Base-by-base conservation (phyloP, 2,113 vertebrate species). In the Echinops telfairi region DNA sequence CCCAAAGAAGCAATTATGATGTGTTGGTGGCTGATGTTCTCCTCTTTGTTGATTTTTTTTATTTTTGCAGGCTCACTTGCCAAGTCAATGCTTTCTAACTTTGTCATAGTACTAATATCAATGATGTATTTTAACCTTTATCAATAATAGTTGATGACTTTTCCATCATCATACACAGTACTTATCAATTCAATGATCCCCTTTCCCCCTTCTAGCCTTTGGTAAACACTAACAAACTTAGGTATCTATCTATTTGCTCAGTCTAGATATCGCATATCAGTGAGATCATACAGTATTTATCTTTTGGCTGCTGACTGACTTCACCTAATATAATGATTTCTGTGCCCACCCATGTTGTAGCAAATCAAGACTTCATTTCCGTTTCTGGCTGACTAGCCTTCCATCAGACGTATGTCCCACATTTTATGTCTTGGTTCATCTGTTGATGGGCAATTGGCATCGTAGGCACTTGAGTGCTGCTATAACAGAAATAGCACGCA, bases 1-100 rank as follows among this genome's bases (percentile, higher is more conserved):
- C 89, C 58, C 76, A 57, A 86, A 83, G 62, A 87, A 60, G 38
- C 38, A 36, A 83, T 95, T 88, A n/a, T 40, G 84, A 85, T 62
- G 31, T 7, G 3, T 53, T 78, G 79, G 73, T 88, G 22, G 17
- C 88, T 95, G 16, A 31, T 31, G 12, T 68, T 68, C 71, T 36
- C 29, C 20, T 73, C n/a, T n/a, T n/a, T n/a, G 11, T 31, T n/a
- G 3, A 73, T 36, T 71, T 2, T 71, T 33, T 15, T 33, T n/a
- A 33, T 71, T 33, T 71, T 71, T 71, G 15, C n/a, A 71, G 33
- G 19, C n/a, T 33, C n/a, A 33, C 33, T 71, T 71, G 70, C 6
- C n/a, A 33, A 20, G 11, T 33, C 70, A 71, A 10, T n/a, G 31
- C 17, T 33, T 71, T 71, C 31, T 27, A 19, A 71, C 15, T 19